Base-by-base conservation (phyloP, 2,113 vertebrate genomes). In the Galemys pyrenaicus region DNA sequence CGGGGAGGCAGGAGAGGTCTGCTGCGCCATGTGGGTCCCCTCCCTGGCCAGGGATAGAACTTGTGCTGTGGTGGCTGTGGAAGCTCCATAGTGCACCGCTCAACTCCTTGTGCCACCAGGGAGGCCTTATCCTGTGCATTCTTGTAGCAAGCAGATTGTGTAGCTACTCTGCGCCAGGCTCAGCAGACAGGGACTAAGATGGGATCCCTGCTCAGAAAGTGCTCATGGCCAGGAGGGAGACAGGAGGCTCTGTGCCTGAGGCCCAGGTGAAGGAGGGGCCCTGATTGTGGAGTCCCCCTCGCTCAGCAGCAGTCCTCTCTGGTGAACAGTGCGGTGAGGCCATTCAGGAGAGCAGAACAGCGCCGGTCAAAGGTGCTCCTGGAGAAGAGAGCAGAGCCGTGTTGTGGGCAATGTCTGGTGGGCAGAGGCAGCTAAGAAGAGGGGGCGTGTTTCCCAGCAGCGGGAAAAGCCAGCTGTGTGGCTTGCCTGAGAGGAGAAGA, bases 311-410 rank as follows among this genome's bases (percentile, higher is more conserved):
- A 56, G 9, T 35, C 32, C 16, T 16, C 16, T 16, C 54, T 20
- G 24, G 64, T 68, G 49, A 81, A 58, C 35, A 60, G 35, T 20
- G 22, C n/a, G 75, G 8, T 49, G 30, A 88, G 83, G 64, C 79
- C 79, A 75, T 58, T 96, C 58, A 26, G 64, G 87, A 89, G 70
- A 77, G 28, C 24, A 77, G 32, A 95, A 79, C 35, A 83, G 32
- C n/a, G 37, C 74, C 87, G 79, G 80, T 58, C 84, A 90, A 94
- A 13, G 16, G 39, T 65, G 75, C 22, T 56, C 54, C 32, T 39
- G 35, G 17, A 37, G 68, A 83, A 49, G 62, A 93, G 93, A 95
- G 75, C 83, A 95, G 92, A 83, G 35, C 5, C 56, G 26, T 70
- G 74, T 73, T 74, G 30, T 68, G 77, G 74, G 79, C 68, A 35